Evolutionary conservation across 2,797 vertebrate species (phyloP).

Genomic region (Potorous gilbertii): DNA sequence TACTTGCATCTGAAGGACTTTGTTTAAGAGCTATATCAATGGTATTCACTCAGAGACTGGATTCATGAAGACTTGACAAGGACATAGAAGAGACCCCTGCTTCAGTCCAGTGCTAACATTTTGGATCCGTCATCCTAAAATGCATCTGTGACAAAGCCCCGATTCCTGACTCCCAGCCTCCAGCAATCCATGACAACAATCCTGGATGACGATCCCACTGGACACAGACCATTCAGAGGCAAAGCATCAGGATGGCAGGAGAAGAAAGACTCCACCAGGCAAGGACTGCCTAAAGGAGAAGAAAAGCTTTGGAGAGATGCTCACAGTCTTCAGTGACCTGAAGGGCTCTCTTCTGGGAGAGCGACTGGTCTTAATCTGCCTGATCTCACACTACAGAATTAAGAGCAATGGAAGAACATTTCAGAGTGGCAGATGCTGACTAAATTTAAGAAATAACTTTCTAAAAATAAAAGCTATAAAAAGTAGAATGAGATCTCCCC

Average conservation of each 20-base stretch:
- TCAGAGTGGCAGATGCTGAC: neutral
- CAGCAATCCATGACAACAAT: neutral
- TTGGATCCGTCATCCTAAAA: neutral
- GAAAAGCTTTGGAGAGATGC: neutral
- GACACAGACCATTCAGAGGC: neutral
- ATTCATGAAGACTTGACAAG: neutral
- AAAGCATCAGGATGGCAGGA: neutral
- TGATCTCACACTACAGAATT: neutral
- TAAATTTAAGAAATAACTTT: neutral
- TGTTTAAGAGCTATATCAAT: neutral
- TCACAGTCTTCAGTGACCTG: neutral
- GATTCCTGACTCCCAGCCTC: neutral
- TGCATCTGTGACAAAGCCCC: neutral
- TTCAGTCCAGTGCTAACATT: neutral
- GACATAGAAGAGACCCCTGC: neutral
- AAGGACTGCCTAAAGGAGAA: neutral
- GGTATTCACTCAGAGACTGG: neutral
- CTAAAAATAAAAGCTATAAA: neutral
- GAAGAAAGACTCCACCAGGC: neutral
- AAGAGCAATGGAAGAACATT: neutral
- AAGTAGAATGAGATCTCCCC: neutral
- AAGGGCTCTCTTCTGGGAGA: neutral
- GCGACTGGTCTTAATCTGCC: neutral
- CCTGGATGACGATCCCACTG: neutral
- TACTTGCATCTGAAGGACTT: neutral